These are phyloP conservation scores for Tuta absoluta DNA, from an alignment of 2,888 invertebrate species.

Conservation along the genomic window DNA sequence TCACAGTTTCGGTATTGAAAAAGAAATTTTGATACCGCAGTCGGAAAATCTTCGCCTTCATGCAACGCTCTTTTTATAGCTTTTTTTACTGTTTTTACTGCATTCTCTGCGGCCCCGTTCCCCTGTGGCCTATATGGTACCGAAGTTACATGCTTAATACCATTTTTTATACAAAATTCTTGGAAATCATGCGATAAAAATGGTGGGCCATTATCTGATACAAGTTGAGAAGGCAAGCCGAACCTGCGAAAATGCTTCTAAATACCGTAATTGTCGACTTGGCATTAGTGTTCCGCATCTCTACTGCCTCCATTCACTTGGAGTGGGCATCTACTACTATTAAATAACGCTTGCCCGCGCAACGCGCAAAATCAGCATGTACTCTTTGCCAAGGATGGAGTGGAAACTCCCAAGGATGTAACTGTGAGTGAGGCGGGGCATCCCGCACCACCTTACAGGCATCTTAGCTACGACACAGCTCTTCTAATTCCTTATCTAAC, in stretches of 20 bases:
- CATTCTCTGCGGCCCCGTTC: conserved; percentile 38
- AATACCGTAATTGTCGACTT: conserved; percentile 24
- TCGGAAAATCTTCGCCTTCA: conserved; percentile 29
- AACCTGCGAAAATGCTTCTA: conserved; percentile 27
- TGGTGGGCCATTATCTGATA: conserved; percentile 32
- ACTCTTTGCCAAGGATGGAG: conserved; percentile 35
- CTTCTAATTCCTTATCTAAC: conserved; percentile 30
- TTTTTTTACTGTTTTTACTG: conserved; percentile 36
- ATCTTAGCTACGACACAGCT: conserved; percentile 17
- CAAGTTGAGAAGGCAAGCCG: conserved; percentile 32
- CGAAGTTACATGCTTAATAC: conserved; percentile 25
- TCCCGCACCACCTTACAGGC: conserved; percentile 30
- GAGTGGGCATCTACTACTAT: conserved; percentile 37
- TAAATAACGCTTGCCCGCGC: conserved; percentile 34
- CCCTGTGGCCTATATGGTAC: conserved; percentile 29
- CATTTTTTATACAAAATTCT: conserved; percentile 28
- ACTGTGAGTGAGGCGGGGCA: conserved; percentile 31
- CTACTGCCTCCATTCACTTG: conserved; percentile 39
- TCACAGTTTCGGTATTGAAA: conserved; percentile 35
- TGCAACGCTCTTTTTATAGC: conserved; percentile 32
- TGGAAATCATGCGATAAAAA: conserved; percentile 30
- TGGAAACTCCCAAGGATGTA: conserved; percentile 35
- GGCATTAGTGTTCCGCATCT: conserved; percentile 29
- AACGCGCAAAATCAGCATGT: conserved; percentile 36
- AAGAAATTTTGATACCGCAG: conserved; percentile 33